Percentiles rank a stretch among this genome's conserved stretches.
These are phyloP conservation scores for Hippocampus abdominalis DNA, from an alignment of 2,113 vertebrate species.

Conservation along the genomic window DNA sequence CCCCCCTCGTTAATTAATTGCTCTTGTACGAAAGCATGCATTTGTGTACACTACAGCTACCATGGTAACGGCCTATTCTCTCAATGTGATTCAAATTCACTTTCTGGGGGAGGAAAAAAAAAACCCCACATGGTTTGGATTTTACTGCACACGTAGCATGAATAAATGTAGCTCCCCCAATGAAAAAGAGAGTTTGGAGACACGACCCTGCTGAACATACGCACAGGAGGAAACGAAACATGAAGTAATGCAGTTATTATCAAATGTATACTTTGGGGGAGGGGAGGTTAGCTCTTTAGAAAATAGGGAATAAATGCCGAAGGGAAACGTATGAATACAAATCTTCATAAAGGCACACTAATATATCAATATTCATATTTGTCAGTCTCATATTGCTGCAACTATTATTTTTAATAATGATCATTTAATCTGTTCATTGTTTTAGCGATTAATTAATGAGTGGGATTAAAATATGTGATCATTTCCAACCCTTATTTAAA, in stretches of 20 bases:
- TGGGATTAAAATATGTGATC: too few species aligned
- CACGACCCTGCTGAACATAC: not conserved
- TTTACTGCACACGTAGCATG: not conserved
- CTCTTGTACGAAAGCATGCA: not conserved
- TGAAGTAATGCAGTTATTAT: not conserved
- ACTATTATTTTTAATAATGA: too few species aligned
- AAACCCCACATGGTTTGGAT: not conserved
- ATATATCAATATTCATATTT: too few species aligned
- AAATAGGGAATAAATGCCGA: not conserved
- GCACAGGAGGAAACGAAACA: not conserved
- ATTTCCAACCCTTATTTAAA: too few species aligned
- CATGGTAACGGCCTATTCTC: not conserved
- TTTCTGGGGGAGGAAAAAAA: not conserved
- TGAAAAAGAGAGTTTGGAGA: not conserved
- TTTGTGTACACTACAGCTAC: conserved; percentile 2
- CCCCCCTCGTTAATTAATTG: not conserved
- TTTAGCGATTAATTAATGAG: too few species aligned
- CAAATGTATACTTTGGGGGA: not conserved
- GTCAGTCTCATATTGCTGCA: too few species aligned
- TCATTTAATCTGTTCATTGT: too few species aligned
- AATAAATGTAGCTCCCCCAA: not conserved
- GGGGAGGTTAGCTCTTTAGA: not conserved
- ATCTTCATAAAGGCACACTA: too few species aligned
- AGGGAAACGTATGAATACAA: not conserved
- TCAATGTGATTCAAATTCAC: not conserved